Evolutionary conservation across 2,113 vertebrate genomes (phyloP).

Genomic region (Stigmatopora argus): DNA sequence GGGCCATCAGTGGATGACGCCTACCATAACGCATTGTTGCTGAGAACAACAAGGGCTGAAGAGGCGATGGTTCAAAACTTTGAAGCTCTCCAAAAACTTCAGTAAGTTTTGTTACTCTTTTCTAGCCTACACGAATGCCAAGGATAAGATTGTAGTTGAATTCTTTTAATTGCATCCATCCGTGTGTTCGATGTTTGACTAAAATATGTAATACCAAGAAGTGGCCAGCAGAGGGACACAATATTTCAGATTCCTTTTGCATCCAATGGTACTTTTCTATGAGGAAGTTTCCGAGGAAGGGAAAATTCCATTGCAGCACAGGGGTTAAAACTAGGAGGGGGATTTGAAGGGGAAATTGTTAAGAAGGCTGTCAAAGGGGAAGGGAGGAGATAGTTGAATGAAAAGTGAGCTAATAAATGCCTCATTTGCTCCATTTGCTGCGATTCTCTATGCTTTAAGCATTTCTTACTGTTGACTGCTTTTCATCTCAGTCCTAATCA

Average conservation of each 20-base stretch:
- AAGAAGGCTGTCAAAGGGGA: conserved; percentile 24
- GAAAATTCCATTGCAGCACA: conserved; percentile 75
- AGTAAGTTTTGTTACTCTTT: conserved; percentile 58
- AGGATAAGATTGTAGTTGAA: background rate
- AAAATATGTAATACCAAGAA: conserved; percentile 4
- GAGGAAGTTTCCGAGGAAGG: conserved; percentile 58
- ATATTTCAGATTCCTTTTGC: conserved; percentile 19
- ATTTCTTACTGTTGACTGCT: conserved; percentile 53
- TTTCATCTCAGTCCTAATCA: conserved; percentile 46
- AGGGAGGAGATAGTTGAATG: conserved; percentile 5
- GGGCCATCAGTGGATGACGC: conserved; percentile 16
- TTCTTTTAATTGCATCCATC: background rate
- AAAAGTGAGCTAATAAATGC: conserved; percentile 47
- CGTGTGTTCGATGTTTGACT: background rate
- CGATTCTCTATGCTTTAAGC: conserved; percentile 43
- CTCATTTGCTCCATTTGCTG: conserved; percentile 55
- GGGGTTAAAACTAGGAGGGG: conserved; percentile 46
- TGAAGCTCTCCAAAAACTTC: conserved; percentile 87
- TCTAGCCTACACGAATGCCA: background rate
- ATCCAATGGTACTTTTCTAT: conserved; percentile 20
- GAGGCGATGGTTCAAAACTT: conserved; percentile 76
- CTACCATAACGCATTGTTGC: conserved; percentile 50
- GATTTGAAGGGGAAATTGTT: conserved; percentile 49
- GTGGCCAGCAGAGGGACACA: conserved; percentile 77
- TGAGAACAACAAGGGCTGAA: conserved; percentile 72